Conservation (phyloP, 2,797 vertebrate genomes). For the Bufotes viridis region DNA sequence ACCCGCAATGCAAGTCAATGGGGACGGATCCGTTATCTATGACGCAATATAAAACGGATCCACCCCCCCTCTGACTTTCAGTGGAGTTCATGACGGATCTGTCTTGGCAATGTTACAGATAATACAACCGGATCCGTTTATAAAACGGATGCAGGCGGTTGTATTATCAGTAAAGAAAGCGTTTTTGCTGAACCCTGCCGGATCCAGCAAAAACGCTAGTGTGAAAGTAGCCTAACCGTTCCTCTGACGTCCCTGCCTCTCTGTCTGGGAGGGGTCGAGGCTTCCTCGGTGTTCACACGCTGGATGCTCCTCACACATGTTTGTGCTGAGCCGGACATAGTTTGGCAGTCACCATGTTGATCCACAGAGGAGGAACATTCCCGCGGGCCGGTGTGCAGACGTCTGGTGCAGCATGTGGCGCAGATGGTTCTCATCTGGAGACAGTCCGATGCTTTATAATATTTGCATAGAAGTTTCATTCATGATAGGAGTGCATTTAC, state of each 20-base stretch:
- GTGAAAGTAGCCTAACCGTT: background rate
- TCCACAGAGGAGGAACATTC: background rate
- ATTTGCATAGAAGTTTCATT: background rate
- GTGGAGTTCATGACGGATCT: no score
- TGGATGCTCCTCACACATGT: slow-evolving; percentile 13
- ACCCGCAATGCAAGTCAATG: no score
- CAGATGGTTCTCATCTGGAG: background rate
- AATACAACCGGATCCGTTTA: no score
- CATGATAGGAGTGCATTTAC: background rate
- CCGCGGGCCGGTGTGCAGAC: background rate
- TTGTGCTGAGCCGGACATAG: background rate
- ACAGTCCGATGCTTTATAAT: no score
- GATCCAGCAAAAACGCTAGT: no score
- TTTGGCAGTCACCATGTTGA: background rate
- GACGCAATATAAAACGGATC: no score
- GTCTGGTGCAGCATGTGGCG: background rate
- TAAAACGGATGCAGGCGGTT: no score
- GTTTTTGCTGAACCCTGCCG: no score
- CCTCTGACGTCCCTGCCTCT: background rate
- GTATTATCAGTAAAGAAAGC: no score
- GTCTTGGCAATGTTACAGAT: no score
- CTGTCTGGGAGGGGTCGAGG: background rate
- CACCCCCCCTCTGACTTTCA: no score
- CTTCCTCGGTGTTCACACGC: background rate
- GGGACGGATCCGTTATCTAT: no score